Evolutionary conservation across 2,797 vertebrate species (phyloP).

Genomic region (Microtus obscurus): DNA sequence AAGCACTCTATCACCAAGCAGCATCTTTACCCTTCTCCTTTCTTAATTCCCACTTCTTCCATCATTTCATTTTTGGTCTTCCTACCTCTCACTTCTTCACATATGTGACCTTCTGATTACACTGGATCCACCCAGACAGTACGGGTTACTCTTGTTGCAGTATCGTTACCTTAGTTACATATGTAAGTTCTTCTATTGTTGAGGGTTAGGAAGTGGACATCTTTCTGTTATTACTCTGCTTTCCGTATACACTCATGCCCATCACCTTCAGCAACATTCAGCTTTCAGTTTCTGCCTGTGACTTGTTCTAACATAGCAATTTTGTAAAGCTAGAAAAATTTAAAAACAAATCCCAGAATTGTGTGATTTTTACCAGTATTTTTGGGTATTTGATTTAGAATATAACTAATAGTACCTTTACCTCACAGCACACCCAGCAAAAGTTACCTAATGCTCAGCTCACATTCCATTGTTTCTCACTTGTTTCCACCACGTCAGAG

Average conservation of each 20-base stretch:
- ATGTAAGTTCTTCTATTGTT: not conserved
- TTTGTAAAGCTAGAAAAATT: not conserved
- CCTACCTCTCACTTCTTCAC: not conserved
- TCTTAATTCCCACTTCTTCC: not conserved
- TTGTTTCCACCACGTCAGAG: not conserved
- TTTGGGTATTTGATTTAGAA: not conserved
- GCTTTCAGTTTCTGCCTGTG: not conserved
- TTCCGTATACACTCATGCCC: not conserved
- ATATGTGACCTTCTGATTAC: not conserved
- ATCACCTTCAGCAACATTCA: not conserved
- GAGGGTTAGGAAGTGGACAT: not conserved
- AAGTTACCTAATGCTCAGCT: not conserved
- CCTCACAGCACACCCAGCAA: not conserved
- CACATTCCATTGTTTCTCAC: not conserved
- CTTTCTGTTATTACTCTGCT: not conserved
- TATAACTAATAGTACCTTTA: not conserved
- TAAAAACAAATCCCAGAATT: not conserved
- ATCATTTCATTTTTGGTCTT: not conserved
- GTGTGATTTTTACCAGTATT: not conserved
- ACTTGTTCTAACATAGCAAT: not conserved
- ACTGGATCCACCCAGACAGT: not conserved
- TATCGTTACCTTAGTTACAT: not conserved
- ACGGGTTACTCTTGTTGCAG: not conserved
- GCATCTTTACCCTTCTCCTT: not conserved
- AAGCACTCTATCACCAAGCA: not conserved